phyloP scores from a whole-genome alignment of 2,888 invertebrate genomes.

The Ecdyonurus torrentis region DNA sequence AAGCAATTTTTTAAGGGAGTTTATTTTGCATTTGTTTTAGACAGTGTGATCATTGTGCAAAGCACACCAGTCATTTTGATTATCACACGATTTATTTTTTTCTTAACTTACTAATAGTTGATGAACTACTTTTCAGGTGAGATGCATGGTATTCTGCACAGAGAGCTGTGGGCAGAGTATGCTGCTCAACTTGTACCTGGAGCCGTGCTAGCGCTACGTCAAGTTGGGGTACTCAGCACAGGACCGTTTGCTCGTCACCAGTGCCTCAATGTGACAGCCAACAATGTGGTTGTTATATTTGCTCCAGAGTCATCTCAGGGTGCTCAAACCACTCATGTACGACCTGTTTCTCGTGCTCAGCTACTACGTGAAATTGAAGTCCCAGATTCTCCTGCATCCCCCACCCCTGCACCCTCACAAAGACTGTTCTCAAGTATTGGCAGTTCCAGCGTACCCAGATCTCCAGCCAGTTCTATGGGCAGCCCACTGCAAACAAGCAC shows the following conservation, averaged over 20 bases:
- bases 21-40: no score
- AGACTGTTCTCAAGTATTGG: not conserved
- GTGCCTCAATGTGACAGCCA: constrained; percentile 9
- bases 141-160: constrained; percentile 28
- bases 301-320: not conserved
- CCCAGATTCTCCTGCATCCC: not conserved
- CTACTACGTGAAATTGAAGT: not conserved
- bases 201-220: constrained; percentile 5
- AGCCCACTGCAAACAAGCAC: not conserved
- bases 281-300: constrained; percentile 6
- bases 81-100: no score
- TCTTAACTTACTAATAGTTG: no score
- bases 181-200: constrained; percentile 19
- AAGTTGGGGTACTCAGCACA: constrained; percentile 7
- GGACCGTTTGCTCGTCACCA: constrained; percentile 7
- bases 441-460: not conserved
- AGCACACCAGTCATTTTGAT: no score
- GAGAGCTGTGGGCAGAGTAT: constrained; percentile 25
- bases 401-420: not conserved
- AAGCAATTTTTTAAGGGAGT: no score
- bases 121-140: constrained; percentile 22
- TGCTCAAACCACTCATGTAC: not conserved
- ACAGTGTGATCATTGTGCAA: no score
- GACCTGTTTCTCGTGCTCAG: not conserved
- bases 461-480: not conserved